Conservation (phyloP, 2,797 vertebrate species). For the Dendrocincla tyrannina region DNA sequence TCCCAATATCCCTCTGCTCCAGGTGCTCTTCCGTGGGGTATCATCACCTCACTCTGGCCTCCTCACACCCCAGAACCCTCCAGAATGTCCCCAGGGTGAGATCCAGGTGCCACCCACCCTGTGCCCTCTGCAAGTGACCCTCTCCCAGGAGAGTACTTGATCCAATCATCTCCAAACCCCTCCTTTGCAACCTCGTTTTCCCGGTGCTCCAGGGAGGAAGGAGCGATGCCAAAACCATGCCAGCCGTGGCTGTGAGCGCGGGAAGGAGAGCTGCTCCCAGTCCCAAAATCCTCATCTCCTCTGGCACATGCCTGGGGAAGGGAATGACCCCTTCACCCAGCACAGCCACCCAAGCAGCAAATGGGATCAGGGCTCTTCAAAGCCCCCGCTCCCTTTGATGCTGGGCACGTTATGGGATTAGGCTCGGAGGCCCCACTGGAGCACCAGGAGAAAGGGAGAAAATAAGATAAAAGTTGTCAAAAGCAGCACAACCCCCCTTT, state of each 20-base stretch:
- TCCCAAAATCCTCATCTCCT: background rate
- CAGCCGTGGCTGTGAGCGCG: background rate
- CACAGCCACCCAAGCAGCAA: background rate
- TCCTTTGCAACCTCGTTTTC: background rate
- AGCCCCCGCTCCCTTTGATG: slow-evolving; percentile 16
- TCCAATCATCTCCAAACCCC: background rate
- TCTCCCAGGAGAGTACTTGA: background rate
- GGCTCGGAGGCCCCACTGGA: background rate
- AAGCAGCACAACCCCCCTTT: background rate
- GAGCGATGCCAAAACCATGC: background rate
- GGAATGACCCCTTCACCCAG: background rate
- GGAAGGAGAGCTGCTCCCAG: background rate
- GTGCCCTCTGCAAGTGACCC: background rate
- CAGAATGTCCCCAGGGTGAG: fast-evolving
- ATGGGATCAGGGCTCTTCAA: slow-evolving; percentile 16
- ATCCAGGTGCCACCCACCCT: fast-evolving
- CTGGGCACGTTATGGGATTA: background rate
- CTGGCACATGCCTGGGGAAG: background rate
- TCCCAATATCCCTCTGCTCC: fast-evolving
- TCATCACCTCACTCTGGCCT: background rate
- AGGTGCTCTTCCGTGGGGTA: background rate
- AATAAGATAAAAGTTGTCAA: background rate
- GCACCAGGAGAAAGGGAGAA: background rate
- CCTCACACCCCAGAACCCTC: background rate
- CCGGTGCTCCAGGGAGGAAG: background rate